Percentiles rank a stretch among this genome's conserved stretches.
These are phyloP conservation scores for Halotydeus destructor DNA, from an alignment of 1,140 invertebrate genomes.

Conservation along the genomic window DNA sequence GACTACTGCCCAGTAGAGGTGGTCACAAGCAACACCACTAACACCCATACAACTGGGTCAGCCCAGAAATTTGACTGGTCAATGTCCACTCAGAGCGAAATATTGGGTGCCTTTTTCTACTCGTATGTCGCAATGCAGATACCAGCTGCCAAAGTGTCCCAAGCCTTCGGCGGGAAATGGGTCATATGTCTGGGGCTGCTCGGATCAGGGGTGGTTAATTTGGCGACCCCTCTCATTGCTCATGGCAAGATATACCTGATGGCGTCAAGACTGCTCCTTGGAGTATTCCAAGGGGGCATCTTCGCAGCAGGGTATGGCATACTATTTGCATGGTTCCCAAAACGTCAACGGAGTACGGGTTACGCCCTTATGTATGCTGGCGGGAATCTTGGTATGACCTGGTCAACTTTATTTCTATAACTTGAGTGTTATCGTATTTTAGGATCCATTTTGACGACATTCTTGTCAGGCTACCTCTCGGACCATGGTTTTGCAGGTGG, in stretches of 20 bases:
- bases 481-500: constrained; percentile 13
- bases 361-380: too few relatives aligned
- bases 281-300: constrained; percentile 18
- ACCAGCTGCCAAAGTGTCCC: constrained; percentile 52
- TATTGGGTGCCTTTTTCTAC: constrained; percentile 64
- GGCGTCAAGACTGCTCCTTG: constrained; percentile 9
- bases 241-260: constrained; percentile 8
- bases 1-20: too few relatives aligned
- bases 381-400: too few relatives aligned
- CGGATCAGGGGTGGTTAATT: constrained; percentile 7
- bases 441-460: constrained; percentile 21
- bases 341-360: constrained; percentile 13
- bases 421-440: constrained; percentile 13
- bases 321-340: constrained; percentile 19
- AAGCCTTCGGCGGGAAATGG: constrained; percentile 48
- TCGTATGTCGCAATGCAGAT: constrained; percentile 62
- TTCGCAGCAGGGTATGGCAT: constrained; percentile 23
- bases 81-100: constrained; percentile 26
- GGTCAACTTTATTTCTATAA: too few relatives aligned
- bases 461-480: constrained; percentile 14
- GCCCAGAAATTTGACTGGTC: too few relatives aligned
- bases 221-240: constrained; percentile 13
- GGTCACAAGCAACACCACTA: too few relatives aligned
- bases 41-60: too few relatives aligned
- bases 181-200: constrained; percentile 29